Conservation (phyloP, 37 sponge, comb jelly and placozoan genomes). For the Hexactinellida sp. region DNA sequence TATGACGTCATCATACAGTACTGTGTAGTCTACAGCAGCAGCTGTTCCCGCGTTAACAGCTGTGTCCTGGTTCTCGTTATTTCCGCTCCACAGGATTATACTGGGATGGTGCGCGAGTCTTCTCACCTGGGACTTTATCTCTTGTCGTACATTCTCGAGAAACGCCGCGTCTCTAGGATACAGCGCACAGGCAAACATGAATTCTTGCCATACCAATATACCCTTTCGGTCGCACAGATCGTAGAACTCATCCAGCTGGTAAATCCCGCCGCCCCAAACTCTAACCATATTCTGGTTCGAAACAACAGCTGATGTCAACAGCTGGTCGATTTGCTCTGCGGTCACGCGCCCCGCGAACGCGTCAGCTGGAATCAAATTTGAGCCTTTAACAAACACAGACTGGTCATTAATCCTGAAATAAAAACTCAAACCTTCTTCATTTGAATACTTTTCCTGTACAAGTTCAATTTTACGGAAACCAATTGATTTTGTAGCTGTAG, state of each 20-base stretch:
- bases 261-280: conserved; percentile 93
- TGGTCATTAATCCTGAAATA: conserved; percentile 53
- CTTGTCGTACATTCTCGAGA: conserved; percentile 55
- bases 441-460: conserved; percentile 32
- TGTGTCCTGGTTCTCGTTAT: conserved; percentile 88
- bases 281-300: conserved; percentile 83
- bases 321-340: conserved; percentile 20
- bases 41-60: background rate
- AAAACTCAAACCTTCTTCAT: conserved; percentile 46
- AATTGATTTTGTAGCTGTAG: conserved; percentile 23
- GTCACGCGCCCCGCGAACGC: conserved; percentile 65
- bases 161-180: conserved; percentile 84
- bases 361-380: conserved; percentile 84
- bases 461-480: conserved; percentile 66
- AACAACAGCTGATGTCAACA: conserved; percentile 42
- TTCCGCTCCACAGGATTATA: conserved; percentile 91
- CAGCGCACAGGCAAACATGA: conserved; percentile 88
- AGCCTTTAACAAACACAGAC: conserved; percentile 73
- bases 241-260: conserved; percentile 83
- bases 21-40: conserved; percentile 57
- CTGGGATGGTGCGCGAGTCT: conserved; percentile 65
- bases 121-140: conserved; percentile 52
- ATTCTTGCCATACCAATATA: conserved; percentile 98
- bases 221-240: conserved; percentile 81
- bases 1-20: conserved; percentile 57